A percentile compares a stretch with the other conserved stretches of the same genome.
These are phyloP conservation scores for Coptodon rendalli DNA, from an alignment of 2,113 vertebrate species.

Conservation along the genomic window DNA sequence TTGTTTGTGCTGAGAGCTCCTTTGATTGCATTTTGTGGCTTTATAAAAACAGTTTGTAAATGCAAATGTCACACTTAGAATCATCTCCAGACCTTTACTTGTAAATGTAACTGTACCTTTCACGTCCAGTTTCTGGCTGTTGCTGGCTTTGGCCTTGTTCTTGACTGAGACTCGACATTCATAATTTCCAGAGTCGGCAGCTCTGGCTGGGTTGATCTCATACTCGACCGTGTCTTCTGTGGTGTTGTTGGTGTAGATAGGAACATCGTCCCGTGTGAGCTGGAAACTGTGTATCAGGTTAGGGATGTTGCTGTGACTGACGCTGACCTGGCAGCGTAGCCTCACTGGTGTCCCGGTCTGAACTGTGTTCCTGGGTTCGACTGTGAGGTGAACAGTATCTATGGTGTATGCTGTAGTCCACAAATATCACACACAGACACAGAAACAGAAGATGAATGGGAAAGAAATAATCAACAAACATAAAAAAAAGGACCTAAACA, in stretches of 20 bases:
- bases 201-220: slow-evolving; percentile 48
- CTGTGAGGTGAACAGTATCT: slow-evolving; percentile 30
- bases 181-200: slow-evolving; percentile 62
- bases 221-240: neutral
- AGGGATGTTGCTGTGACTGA: slow-evolving; percentile 39
- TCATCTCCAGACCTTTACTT: neutral
- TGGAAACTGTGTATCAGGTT: slow-evolving; percentile 39
- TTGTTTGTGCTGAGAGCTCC: neutral
- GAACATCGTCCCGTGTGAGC: slow-evolving; percentile 16
- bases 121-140: slow-evolving; percentile 12
- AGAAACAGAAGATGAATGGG: neutral
- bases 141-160: slow-evolving; percentile 16
- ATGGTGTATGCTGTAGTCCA: slow-evolving; percentile 53
- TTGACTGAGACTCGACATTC: slow-evolving; percentile 52
- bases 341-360: slow-evolving; percentile 47
- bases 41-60: neutral
- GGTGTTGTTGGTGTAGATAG: slow-evolving; percentile 19
- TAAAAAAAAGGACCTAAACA: neutral
- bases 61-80: neutral
- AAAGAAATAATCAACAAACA: neutral
- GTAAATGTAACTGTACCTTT: slow-evolving; percentile 41
- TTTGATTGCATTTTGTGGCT: neutral
- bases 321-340: slow-evolving; percentile 43
- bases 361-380: slow-evolving; percentile 45
- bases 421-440: neutral